Percentiles rank a stretch among this genome's conserved stretches.
Conservation (phyloP, 1,140 invertebrate genomes). For the Bathynomus jamesi region DNA sequence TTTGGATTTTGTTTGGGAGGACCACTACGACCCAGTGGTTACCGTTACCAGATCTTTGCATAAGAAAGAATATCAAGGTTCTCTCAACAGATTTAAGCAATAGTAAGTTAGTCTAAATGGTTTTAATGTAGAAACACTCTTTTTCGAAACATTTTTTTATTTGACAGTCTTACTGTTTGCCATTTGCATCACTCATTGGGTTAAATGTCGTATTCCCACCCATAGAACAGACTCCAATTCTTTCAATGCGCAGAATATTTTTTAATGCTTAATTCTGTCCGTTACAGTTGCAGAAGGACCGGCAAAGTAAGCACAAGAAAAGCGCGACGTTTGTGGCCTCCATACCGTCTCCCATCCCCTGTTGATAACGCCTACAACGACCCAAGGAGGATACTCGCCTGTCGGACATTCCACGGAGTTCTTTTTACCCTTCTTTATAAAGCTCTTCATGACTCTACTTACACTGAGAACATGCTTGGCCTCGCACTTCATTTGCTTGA, state of each 20-base stretch:
- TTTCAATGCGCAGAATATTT: no score
- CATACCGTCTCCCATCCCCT: slow-evolving; percentile 28
- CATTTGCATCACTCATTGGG: no score
- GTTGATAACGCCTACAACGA: slow-evolving; percentile 24
- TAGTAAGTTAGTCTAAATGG: slow-evolving; percentile 55
- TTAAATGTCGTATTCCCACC: no score
- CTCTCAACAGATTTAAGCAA: slow-evolving; percentile 76
- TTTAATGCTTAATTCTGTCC: no score
- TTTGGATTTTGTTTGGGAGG: slow-evolving; percentile 78
- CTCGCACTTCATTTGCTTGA: slow-evolving; percentile 78
- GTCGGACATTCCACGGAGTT: slow-evolving; percentile 28
- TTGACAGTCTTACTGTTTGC: no score
- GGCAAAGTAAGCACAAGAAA: slow-evolving; percentile 15
- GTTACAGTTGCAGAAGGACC: slow-evolving; percentile 26
- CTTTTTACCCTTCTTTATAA: slow-evolving; percentile 35
- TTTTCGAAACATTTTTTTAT: no score
- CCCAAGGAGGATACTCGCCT: slow-evolving; percentile 28
- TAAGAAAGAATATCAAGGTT: slow-evolving; percentile 83
- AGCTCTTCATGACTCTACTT: slow-evolving; percentile 38
- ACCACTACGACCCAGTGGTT: slow-evolving; percentile 88
- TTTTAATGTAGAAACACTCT: no score
- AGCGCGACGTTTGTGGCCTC: slow-evolving; percentile 27
- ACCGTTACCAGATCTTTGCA: slow-evolving; percentile 83
- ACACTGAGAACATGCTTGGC: slow-evolving; percentile 76
- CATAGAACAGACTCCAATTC: no score